These are phyloP conservation scores for Schizopygopsis malacanthus DNA, from an alignment of 2,797 vertebrate genomes.

Conservation along the genomic window DNA sequence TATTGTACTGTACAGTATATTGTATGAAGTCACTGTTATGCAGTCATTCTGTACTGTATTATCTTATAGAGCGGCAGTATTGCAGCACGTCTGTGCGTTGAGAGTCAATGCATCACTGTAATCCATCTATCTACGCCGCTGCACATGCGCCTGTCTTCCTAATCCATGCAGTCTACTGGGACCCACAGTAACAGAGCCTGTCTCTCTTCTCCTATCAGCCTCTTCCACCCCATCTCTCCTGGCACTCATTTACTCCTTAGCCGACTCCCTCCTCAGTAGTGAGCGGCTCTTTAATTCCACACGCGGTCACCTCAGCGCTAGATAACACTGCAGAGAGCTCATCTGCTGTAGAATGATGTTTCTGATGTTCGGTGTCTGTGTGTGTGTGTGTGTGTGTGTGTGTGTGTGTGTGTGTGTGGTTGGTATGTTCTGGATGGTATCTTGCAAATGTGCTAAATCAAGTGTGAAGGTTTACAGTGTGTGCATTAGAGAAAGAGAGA, in stretches of 20 bases:
- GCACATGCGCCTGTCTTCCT: constrained; percentile 58
- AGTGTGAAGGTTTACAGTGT: constrained; percentile 11
- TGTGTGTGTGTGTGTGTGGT: constrained; percentile 1
- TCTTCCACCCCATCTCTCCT: constrained; percentile 65
- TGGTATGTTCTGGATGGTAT: constrained; percentile 1
- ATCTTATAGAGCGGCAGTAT: not conserved
- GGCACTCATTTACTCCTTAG: constrained; percentile 58
- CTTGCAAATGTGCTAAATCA: constrained; percentile 24
- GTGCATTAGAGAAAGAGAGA: not conserved
- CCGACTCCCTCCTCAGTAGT: constrained; percentile 22
- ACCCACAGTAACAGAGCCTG: constrained; percentile 73
- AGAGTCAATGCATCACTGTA: constrained; percentile 37
- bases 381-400: not conserved
- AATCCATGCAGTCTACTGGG: constrained; percentile 76
- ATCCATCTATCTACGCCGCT: constrained; percentile 32
- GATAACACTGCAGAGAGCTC: constrained; percentile 17
- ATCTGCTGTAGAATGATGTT: constrained; percentile 1
- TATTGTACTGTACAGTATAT: not conserved
- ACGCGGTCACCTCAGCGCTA: not conserved
- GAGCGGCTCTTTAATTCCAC: constrained; percentile 22
- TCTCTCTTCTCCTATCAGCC: constrained; percentile 54
- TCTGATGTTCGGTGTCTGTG: not conserved
- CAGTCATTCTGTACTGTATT: not conserved
- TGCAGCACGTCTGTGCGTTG: not conserved
- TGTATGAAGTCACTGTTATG: not conserved